These are phyloP conservation scores for Spialia ferax DNA, from an alignment of 2,888 invertebrate species.

Conservation along the genomic window DNA sequence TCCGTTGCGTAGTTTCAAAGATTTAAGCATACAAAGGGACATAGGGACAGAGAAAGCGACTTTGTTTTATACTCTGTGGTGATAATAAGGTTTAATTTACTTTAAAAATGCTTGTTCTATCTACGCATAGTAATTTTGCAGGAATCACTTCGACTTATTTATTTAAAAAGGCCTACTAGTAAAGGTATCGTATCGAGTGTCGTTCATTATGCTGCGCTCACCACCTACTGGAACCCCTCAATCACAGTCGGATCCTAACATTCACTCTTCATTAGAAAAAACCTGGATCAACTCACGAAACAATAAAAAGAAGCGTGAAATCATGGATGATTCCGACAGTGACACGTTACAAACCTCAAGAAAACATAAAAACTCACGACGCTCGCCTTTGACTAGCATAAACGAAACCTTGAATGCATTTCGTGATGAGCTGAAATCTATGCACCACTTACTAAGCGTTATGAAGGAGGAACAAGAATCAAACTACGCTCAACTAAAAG, in stretches of 20 bases:
- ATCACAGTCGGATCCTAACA: not conserved
- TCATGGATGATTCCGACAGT: not conserved
- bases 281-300: not conserved
- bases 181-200: not conserved
- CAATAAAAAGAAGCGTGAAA: not conserved
- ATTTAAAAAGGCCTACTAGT: not conserved
- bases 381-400: not conserved
- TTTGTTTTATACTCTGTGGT: no score
- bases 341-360: not conserved
- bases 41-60: no score
- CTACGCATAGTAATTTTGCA: not conserved
- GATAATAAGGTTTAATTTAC: no score
- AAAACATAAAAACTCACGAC: not conserved
- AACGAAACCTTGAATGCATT: not conserved
- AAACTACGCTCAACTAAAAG: not conserved
- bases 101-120: not conserved
- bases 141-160: not conserved
- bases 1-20: no score
- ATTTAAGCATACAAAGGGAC: no score
- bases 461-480: constrained; percentile 1
- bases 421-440: not conserved
- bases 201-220: not conserved
- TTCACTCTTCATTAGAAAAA: not conserved
- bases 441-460: not conserved
- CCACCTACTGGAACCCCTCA: not conserved